phyloP scores from a whole-genome alignment of 2,113 vertebrate genomes.

The Morone chrysops region DNA sequence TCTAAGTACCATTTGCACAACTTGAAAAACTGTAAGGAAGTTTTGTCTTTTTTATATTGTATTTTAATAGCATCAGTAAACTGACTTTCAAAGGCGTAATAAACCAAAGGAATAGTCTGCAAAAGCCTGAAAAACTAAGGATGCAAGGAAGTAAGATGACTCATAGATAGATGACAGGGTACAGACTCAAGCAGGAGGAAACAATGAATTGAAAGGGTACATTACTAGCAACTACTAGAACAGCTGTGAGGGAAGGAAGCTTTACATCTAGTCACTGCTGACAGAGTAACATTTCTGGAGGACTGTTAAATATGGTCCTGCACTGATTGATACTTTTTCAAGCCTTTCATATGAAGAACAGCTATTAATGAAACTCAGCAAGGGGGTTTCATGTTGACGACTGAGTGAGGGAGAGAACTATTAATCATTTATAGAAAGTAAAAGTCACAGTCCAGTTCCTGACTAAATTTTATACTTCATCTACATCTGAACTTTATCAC shows the following conservation, averaged over 20 bases:
- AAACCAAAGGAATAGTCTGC: conserved; percentile 24
- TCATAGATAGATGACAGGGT: conserved; percentile 37
- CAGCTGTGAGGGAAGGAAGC: conserved; percentile 29
- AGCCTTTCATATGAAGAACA: background rate
- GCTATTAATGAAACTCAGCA: conserved; percentile 12
- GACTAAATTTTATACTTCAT: conserved; percentile 5
- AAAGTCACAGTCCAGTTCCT: background rate
- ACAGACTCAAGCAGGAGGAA: conserved; percentile 9
- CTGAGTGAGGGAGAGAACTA: background rate
- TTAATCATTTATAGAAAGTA: conserved; percentile 6
- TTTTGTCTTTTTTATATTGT: no score
- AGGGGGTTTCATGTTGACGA: background rate
- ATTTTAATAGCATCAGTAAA: background rate
- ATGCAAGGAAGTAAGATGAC: conserved; percentile 41
- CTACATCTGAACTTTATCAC: background rate
- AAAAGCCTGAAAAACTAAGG: background rate
- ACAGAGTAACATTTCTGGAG: background rate
- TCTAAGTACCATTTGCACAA: background rate
- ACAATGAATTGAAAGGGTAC: conserved; percentile 30
- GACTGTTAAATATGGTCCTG: background rate
- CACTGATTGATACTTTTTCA: background rate
- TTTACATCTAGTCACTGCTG: conserved; percentile 1
- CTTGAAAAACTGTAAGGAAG: background rate
- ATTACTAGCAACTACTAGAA: conserved; percentile 19
- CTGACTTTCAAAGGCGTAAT: conserved; percentile 12